These are phyloP conservation scores for Tragelaphus strepsiceros DNA, from an alignment of 2,113 vertebrate species.

Conservation along the genomic window DNA sequence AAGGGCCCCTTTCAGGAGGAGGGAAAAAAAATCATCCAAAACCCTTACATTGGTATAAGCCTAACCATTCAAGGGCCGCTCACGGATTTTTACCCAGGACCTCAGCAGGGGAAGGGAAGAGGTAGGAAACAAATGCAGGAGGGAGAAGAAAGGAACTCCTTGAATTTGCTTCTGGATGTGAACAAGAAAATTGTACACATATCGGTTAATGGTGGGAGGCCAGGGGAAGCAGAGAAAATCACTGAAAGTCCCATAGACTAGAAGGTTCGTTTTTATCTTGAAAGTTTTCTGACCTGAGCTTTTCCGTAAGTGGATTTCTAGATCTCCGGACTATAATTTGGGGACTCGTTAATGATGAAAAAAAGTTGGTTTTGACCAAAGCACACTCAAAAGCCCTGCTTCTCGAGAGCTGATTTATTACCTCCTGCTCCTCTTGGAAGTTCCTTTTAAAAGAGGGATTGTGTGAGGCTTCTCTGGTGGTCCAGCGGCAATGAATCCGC, in stretches of 20 bases:
- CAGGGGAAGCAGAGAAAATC: neutral
- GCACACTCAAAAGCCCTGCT: neutral
- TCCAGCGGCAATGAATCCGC: neutral
- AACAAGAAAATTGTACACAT: neutral
- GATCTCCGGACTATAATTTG: conserved; percentile 30
- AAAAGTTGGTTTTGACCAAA: conserved; percentile 35
- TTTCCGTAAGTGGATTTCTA: conserved; percentile 29
- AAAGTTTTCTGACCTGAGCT: conserved; percentile 24
- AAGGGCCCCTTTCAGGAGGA: conserved; percentile 52
- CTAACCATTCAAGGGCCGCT: neutral
- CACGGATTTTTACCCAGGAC: neutral
- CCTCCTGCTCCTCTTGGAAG: neutral
- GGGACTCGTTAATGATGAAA: neutral
- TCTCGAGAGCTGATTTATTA: neutral
- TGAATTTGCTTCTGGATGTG: neutral
- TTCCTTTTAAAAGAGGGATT: neutral
- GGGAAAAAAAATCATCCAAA: neutral
- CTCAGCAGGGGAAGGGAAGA: neutral
- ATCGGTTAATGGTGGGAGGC: neutral
- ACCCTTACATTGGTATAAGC: neutral
- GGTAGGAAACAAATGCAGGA: neutral
- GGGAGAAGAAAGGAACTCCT: conserved; percentile 21
- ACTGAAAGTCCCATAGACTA: neutral
- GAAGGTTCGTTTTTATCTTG: neutral
- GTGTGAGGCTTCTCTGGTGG: neutral